Conservation (phyloP, 2,888 invertebrate species). For the Choristoneura rosaceana region DNA sequence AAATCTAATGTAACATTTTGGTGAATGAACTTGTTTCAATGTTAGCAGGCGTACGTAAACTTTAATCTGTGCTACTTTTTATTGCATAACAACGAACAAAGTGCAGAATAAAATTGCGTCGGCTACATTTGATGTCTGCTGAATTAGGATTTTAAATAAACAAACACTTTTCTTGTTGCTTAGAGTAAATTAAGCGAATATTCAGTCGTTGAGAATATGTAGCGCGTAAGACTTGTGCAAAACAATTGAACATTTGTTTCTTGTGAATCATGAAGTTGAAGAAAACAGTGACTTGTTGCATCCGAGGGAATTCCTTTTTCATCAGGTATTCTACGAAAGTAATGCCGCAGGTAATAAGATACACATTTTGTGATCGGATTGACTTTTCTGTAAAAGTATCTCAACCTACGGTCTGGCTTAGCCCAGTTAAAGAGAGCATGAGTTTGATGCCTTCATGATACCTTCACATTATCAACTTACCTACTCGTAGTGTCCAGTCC, state of each 20-base stretch:
- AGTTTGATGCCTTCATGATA: too few species aligned
- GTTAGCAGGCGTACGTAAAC: slow-evolving; percentile 27
- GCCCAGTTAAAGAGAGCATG: too few species aligned
- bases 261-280: slow-evolving; percentile 76
- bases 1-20: background rate
- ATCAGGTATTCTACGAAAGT: slow-evolving; percentile 64
- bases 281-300: slow-evolving; percentile 74
- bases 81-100: slow-evolving; percentile 68
- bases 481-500: too few species aligned
- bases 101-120: slow-evolving; percentile 67
- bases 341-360: slow-evolving; percentile 51
- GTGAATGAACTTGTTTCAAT: slow-evolving; percentile 7
- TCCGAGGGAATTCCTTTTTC: slow-evolving; percentile 72
- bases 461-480: too few species aligned
- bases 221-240: slow-evolving; percentile 56
- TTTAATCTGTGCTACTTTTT: slow-evolving; percentile 58
- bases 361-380: background rate
- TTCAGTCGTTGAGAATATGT: slow-evolving; percentile 63
- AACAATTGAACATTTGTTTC: slow-evolving; percentile 47
- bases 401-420: too few species aligned
- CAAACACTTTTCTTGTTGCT: slow-evolving; percentile 67
- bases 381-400: too few species aligned
- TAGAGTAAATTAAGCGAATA: slow-evolving; percentile 60
- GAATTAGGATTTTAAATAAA: slow-evolving; percentile 64
- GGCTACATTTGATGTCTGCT: slow-evolving; percentile 75